phyloP scores from a whole-genome alignment of 1,140 invertebrate species.

The Brachionus rotundiformis region DNA sequence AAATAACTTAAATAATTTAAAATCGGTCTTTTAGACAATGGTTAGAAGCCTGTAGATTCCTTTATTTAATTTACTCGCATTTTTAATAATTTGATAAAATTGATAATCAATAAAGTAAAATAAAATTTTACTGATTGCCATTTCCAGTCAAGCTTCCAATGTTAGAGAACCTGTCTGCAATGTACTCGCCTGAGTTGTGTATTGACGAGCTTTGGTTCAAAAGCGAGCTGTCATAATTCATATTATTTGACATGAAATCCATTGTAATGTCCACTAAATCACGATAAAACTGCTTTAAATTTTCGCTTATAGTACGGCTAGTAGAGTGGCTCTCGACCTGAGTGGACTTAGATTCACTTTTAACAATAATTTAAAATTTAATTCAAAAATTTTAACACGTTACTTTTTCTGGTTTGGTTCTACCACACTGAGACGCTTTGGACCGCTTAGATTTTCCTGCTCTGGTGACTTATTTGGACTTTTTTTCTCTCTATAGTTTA shows the following conservation, averaged over 20 bases:
- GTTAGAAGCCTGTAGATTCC: too few species aligned
- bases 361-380: not conserved
- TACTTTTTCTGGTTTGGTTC: not conserved
- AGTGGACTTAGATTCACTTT: not conserved
- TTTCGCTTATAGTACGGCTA: not conserved
- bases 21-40: too few species aligned
- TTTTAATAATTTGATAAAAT: not conserved
- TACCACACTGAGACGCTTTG: not conserved
- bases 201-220: not conserved
- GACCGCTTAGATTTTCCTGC: not conserved
- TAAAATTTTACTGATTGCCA: not conserved
- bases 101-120: not conserved
- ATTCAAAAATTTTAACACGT: not conserved
- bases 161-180: conserved; percentile 1
- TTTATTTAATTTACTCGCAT: not conserved
- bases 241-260: conserved; percentile 50
- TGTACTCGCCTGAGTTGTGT: conserved; percentile 9
- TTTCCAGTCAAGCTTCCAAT: not conserved
- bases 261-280: conserved; percentile 45
- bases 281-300: not conserved
- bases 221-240: not conserved
- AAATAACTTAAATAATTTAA: too few species aligned
- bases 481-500: not conserved
- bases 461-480: not conserved
- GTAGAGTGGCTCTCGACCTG: not conserved